phyloP scores from a whole-genome alignment of 2,113 vertebrate species.

The Onychostoma macrolepis region DNA sequence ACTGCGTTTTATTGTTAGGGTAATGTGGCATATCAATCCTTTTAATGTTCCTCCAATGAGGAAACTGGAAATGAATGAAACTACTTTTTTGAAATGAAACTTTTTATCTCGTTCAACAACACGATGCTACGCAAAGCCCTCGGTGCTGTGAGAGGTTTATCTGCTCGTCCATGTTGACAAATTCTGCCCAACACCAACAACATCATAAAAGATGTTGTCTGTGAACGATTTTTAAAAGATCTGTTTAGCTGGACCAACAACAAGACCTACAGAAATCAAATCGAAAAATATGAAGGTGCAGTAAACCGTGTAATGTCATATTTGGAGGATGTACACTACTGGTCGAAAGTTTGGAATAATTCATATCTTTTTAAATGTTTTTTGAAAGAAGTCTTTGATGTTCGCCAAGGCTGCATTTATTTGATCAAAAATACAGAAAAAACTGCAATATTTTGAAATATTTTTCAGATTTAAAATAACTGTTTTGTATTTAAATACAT shows the following conservation, averaged over 20 bases:
- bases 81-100: neutral
- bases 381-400: neutral
- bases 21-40: constrained; percentile 40
- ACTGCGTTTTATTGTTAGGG: constrained; percentile 32
- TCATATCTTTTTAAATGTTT: too few species aligned
- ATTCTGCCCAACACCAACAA: neutral
- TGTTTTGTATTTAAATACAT: too few species aligned
- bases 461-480: too few species aligned
- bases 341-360: neutral
- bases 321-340: neutral
- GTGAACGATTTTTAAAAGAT: neutral
- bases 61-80: neutral
- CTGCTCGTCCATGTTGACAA: neutral
- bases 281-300: neutral
- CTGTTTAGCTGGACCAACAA: neutral
- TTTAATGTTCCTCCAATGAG: neutral
- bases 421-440: too few species aligned
- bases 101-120: neutral
- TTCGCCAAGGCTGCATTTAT: too few species aligned
- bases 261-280: neutral
- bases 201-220: neutral
- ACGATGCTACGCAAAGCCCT: neutral
- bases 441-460: too few species aligned
- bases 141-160: neutral
- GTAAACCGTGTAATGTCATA: neutral